Base-by-base conservation (phyloP, 2,888 invertebrate genomes). In the Meta bourneti region DNA sequence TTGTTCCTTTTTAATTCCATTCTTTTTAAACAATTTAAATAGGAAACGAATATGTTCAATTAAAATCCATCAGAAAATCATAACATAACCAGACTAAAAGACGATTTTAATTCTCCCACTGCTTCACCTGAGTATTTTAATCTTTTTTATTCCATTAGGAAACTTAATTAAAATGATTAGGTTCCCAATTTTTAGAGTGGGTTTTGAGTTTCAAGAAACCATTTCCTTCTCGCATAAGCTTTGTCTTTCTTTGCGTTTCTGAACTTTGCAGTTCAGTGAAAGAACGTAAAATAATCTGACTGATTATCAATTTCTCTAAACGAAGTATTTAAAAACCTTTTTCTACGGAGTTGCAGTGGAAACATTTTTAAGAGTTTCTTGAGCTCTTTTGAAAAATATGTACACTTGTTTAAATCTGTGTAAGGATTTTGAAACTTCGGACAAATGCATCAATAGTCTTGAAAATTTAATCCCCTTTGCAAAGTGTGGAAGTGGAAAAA, bases 141-240 rank as follows among this genome's bases (percentile, higher is more conserved):
- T 72, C 71, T 72, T 82, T 82, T 72, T 82, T 20, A 82, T 72
- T 34, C 71, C 49, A 71, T 72, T 72, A 49, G 70, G 61, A 72
- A 85, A 69, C 75, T 51, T 77, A 85, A 77, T 85, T 72, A 85
- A 85, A 77, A 49, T 51, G 69, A 85, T 69, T 78, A 69, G 61
- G 72, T 61, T 69, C 34, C 19, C 69, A 49, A 77, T 85, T 85
- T 85, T 49, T 9, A 61, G 61, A 61, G 8, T 71, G 20, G 52
- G 79, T 34, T 51, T 77, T 77, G 20, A 79, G 7, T 54, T 54
- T 61, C 54, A 6, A 20, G 34, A 34, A 61, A 79, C 20, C 54
- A 61, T 69, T 54, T 61, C 20, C 20, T 61, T 34, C n/a, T 61
- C 79, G 61, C 61, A 79, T 54, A 34, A 79, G 79, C 16, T 20